Base-by-base conservation (phyloP, 2,113 vertebrate genomes). In the Larimichthys crocea region DNA sequence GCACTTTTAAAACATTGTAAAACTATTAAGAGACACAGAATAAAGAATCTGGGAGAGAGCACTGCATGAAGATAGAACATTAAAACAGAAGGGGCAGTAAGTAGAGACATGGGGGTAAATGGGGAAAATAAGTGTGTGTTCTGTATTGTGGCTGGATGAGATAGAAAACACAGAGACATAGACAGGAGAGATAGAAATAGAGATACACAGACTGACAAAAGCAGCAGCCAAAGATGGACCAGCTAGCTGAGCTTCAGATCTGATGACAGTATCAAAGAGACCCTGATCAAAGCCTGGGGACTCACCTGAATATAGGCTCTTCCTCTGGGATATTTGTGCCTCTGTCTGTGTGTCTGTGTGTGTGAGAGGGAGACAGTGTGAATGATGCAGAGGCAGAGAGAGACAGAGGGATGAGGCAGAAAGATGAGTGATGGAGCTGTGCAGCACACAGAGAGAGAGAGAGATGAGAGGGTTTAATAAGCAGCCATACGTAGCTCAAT, bases 401-500 rank as follows among this genome's bases (percentile, higher is more conserved):
- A 65, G 62, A 86, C 63, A 77, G 87, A 84, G 85, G 86, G 86
- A 86, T 83, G 86, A 88, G 83, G 79, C 87, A 78, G 79, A 68
- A 31, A 66, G 74, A 88, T 89, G 92, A 92, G 87, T 93, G 91
- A 94, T 94, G 88, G 90, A 86, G 89, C 90, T 78, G 89, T 86
- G 90, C 90, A 76, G 87, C 83, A 81, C 88, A 57, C 59, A 84
- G 53, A 82, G 52, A 80, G 44, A 86, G 79, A 78, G 83, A 72
- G 86, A 89, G 92, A 93, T 92, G 86, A 92, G 91, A 88, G 86
- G 90, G 73, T 91, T 93, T 93, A 93, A 93, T 94, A 92, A 93
- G 92, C 92, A 93, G 86, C 91, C 92, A 94, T 93, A 93, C 88
- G 87, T 93, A 93, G 91, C 93, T 93, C 87, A 80, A 79, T 93